Base-by-base conservation (phyloP, 1,140 invertebrate species). In the Lordiphosa collinella region DNA sequence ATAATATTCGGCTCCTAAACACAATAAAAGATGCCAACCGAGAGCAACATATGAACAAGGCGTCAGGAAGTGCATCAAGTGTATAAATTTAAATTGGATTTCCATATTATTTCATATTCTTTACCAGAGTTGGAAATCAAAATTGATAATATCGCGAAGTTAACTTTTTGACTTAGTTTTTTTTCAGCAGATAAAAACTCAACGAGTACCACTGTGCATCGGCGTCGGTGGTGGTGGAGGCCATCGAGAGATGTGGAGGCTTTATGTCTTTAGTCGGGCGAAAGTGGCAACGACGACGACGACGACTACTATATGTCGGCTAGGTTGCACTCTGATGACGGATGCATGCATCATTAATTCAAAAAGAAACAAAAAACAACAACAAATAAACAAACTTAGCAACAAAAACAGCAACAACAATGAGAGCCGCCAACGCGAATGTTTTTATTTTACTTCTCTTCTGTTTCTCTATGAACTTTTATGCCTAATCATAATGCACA, bases 321-420 rank as follows among this genome's bases (percentile, higher is more conserved):
- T 50, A 49, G 36, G 50, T 60, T 64, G 75, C 65, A 82, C 46
- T 70, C 61, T 58, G 78, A 82, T 84, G 78, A 84, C 78, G 78
- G 78, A 84, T 84, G 78, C 74, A 78, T 78, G 78, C 79, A 85
- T 84, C 78, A 84, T 84, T 84, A 84, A 84, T 84, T 78, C 79
- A 12, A 11, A 84, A 69, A 63, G 69, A 64, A 63, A 76, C 61
- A 61, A 75, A 36, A 64, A 36, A 55, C 46, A 66, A 57, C 18
- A 54, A 67, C 37, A 49, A 64, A 43, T 37, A 55, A 49, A 18
- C 22, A 54, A 37, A 40, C 32, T 25, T 25, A 25, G 22, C 22
- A 25, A 25, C 22, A 22, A 22, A 22, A 22, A 22, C 18, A 25
- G 1, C 6, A 25, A 25, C 22, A 12, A 49, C 50, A 63, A 52